Evolutionary conservation across 2,888 invertebrate genomes (phyloP), one percentile per base, ranked within the genome.

Genomic region (Trichopria drosophilae): DNA sequence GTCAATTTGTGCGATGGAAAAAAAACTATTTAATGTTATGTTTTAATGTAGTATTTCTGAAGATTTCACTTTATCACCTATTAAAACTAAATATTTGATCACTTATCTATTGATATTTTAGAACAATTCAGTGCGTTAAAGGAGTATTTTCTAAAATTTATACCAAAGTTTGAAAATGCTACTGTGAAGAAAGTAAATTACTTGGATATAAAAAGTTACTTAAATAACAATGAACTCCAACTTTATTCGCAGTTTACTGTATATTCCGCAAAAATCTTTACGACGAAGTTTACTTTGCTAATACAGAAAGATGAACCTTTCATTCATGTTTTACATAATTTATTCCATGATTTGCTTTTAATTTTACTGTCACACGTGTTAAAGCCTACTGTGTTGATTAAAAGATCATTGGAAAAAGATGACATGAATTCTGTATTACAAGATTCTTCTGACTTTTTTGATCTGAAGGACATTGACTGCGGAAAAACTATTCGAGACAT

Each of bases 241-340:
- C 3, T 7, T 9, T 20, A 6, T 12, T 24, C 45, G 12, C 22
- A 36, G 13, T 41, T 49, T 23, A 29, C 20, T 3, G 12, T 12
- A 19, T 44, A 49, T 13, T 2, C 12, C n/a, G n/a, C n/a, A n/a
- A n/a, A n/a, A n/a, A n/a, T n/a, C n/a, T n/a, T n/a, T n/a, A n/a
- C n/a, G n/a, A n/a, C n/a, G n/a, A n/a, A n/a, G n/a, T n/a, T n/a
- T n/a, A n/a, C n/a, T n/a, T n/a, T n/a, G n/a, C n/a, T 52, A 9
- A 54, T 56, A 50, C 57, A 56, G 31, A 44, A 36, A n/a, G 46
- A 56, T n/a, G 51, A 58, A 31, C 54, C 56, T 2, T 15, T 59
- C 2, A 53, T 59, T 48, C 53, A 59, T 44, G 5, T 59, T 6
- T 15, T 59, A 13, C 51, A 57, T 37, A n/a, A n/a, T n/a, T n/a